Evolutionary conservation across 2,888 invertebrate species (phyloP).

Genomic region (Onthophagus sagittarius): DNA sequence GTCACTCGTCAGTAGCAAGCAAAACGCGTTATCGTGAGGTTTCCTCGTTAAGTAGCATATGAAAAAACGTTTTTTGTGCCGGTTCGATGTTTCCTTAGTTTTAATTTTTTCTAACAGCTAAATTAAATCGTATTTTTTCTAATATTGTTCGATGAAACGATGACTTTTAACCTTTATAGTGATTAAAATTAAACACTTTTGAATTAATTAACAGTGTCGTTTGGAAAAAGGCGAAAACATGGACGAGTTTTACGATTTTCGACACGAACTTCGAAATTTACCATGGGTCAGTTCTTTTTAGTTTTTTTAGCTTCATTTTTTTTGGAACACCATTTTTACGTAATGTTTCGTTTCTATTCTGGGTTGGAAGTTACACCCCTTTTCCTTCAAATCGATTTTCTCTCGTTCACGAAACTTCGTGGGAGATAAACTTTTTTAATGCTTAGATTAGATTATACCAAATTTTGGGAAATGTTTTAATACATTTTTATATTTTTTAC

Average conservation of each 20-base stretch:
- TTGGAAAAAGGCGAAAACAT: conserved; percentile 24
- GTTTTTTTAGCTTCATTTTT: no score
- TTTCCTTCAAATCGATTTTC: conserved; percentile 1
- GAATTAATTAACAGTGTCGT: background rate
- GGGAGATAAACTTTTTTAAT: background rate
- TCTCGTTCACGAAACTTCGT: background rate
- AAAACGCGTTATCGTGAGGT: background rate
- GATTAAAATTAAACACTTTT: background rate
- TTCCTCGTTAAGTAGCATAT: background rate
- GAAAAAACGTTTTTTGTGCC: background rate
- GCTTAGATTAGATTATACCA: background rate
- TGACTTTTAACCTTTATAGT: background rate
- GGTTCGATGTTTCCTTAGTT: background rate
- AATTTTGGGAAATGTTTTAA: background rate
- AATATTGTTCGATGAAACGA: conserved; percentile 5
- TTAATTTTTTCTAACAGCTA: background rate
- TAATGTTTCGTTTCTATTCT: background rate
- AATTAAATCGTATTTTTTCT: no score
- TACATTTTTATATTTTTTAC: background rate
- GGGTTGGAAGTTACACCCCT: conserved; percentile 2
- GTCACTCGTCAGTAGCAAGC: background rate
- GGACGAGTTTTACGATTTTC: conserved; percentile 42
- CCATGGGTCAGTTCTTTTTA: conserved; percentile 40
- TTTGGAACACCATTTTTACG: background rate
- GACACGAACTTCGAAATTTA: conserved; percentile 41